phyloP scores from a whole-genome alignment of 2,113 vertebrate species.

The Monopterus albus region DNA sequence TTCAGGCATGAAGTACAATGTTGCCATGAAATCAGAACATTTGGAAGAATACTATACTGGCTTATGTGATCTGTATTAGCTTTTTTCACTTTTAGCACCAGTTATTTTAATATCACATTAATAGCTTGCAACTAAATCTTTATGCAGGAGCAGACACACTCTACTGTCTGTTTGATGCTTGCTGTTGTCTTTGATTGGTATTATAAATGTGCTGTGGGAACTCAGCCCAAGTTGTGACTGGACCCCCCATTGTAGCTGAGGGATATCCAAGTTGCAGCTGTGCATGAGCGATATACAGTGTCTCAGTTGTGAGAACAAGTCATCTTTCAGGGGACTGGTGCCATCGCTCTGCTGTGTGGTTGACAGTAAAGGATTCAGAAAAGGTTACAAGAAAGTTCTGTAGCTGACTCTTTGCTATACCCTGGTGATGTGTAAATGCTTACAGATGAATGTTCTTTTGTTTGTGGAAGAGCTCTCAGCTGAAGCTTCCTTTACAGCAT shows the following conservation, averaged over 20 bases:
- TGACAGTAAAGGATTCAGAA: constrained; percentile 21
- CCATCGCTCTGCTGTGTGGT: constrained; percentile 35
- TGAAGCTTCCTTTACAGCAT: constrained; percentile 14
- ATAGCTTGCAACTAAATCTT: not conserved
- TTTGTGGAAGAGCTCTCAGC: constrained; percentile 33
- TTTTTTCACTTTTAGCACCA: too few species aligned
- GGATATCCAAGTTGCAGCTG: constrained; percentile 59
- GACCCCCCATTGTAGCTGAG: constrained; percentile 50
- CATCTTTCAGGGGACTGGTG: constrained; percentile 38
- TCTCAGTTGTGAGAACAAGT: constrained; percentile 27
- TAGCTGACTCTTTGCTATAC: not conserved
- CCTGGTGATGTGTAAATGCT: constrained; percentile 2
- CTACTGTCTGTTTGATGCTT: constrained; percentile 39
- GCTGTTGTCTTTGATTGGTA: constrained; percentile 51
- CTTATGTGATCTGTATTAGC: too few species aligned
- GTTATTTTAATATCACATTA: too few species aligned
- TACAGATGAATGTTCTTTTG: constrained; percentile 25
- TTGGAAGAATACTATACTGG: too few species aligned
- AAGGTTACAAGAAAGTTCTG: constrained; percentile 26
- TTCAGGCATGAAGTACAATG: too few species aligned
- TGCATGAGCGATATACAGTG: constrained; percentile 45
- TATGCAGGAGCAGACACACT: constrained; percentile 7
- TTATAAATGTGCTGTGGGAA: constrained; percentile 44
- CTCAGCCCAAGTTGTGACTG: constrained; percentile 34
- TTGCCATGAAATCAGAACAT: too few species aligned